Base-by-base conservation (phyloP, 2,888 invertebrate genomes). In the Chydorus sphaericus region DNA sequence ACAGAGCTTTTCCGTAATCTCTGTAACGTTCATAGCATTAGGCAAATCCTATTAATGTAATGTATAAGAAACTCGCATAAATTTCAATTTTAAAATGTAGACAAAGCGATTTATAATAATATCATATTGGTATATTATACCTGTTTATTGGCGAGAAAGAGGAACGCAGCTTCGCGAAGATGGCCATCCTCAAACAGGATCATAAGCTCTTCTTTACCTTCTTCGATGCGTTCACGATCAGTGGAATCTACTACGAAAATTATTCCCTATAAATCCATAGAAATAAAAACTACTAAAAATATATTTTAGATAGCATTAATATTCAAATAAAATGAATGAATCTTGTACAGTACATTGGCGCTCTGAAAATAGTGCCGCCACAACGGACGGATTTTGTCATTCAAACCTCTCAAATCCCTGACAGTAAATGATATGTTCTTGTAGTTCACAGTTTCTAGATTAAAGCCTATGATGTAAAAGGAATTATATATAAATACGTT, bases 161-260 rank as follows among this genome's bases (percentile, higher is more conserved):
- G 79, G 68, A 98, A 82, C 66, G 96, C 96, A 63, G 97, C 97
- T 83, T 98, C 97, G 75, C 97, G 83, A 65, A 98, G 81, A 75
- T 98, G 97, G 72, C 98, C 97, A 79, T 98, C 97, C 64, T 92
- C 92, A 73, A 98, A 77, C 97, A 98, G 97, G 73, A 96, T 79
- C 91, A 92, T 92, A 69, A 98, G 79, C 75, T 98, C 97, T 73
- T 98, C 96, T 69, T 93, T 85, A 65, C 96, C 97, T 74, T 98
- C 97, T 48, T 91, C 92, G 65, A 97, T 90, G 82, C 96, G 88
- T 77, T 98, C 97, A 74, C 96, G 82, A 76, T 98, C 97, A 75
- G 97, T 98, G 78, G 94, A 96, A 80, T 98, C 97, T 73, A 98
- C 96, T 74, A 98, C 97, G 73, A 98, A 98, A 75, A 98, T 98